Evolutionary conservation across 2,797 vertebrate genomes (phyloP), one percentile per base, ranked within the genome.

Genomic region (Hippopotamyrus pictus): DNA sequence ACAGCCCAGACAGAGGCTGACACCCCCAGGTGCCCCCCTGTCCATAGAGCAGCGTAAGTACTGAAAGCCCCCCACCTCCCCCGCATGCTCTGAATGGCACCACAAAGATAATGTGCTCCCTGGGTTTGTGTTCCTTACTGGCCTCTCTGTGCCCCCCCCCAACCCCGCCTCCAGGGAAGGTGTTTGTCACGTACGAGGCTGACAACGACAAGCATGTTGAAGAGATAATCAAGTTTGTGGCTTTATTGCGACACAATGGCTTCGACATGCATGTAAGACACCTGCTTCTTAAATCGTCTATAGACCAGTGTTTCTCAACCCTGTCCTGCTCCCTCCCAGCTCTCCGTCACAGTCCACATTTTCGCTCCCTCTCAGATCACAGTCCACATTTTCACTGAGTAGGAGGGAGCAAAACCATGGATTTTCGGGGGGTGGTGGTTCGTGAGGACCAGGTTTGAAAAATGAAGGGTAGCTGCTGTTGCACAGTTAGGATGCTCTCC

Each of bases 201-300:
- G 96, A 97, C 93, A 93, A 92, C 22, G 96, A 97, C 88, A 94
- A 94, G 19, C 96, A 97, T 12, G 94, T 96, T 88, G 96, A 96
- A 1, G 95, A 96, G 92, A 94, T 97, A 93, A 97, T 97, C 93
- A 96, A 95, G 90, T 97, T 97, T 85, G 96, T 96, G 0, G 95
- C 96, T 12, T 93, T 97, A 92, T 94, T 97, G 92, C 93, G 96
- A 89, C 95, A 95, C 93, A 97, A 97, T 6, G 96, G 96, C 91
- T 97, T 97, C 29, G 96, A 96, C 69, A 96, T 96, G 0, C 96
- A 96, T 0, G 96, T 97, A 93, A 11, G 96, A 37, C 3, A 1
- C n/a, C 33, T 6, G 17, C 41, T 46, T 62, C n/a, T 37, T 5
- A 83, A 19, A 29, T 14, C 25, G n/a, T n/a, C 44, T 33, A 5